Conservation (phyloP, 2,113 vertebrate genomes). For the Poicephalus meyeri region DNA sequence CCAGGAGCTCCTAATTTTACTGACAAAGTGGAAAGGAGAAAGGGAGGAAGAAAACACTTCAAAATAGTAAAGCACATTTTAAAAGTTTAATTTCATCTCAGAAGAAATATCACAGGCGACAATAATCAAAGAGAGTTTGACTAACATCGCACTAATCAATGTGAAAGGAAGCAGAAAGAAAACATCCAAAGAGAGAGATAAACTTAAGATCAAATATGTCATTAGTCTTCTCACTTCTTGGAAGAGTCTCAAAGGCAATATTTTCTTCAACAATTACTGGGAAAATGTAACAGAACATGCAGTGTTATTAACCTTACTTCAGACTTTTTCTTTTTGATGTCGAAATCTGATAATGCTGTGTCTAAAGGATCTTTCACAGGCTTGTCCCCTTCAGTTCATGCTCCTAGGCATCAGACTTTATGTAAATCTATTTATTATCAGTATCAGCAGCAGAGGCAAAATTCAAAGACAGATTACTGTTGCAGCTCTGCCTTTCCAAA, state of each 20-base stretch:
- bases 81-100: neutral
- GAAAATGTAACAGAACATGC: neutral
- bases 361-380: neutral
- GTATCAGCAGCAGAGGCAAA: neutral
- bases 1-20: neutral
- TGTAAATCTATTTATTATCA: neutral
- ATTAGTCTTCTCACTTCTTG: neutral
- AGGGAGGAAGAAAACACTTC: neutral
- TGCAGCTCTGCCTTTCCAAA: neutral
- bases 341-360: neutral
- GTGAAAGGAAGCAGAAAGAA: neutral
- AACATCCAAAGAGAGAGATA: neutral
- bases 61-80: neutral
- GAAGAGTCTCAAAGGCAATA: neutral
- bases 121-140: neutral
- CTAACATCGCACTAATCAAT: neutral
- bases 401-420: neutral
- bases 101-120: neutral
- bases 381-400: neutral
- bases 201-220: neutral
- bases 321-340: neutral
- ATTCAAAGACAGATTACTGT: neutral
- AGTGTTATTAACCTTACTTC: neutral
- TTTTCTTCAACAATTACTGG: conserved; percentile 2
- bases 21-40: neutral